Percentiles rank a stretch among this genome's conserved stretches.
These are phyloP conservation scores for Mechanitis mazaeus DNA, from an alignment of 2,888 invertebrate species.

Conservation along the genomic window DNA sequence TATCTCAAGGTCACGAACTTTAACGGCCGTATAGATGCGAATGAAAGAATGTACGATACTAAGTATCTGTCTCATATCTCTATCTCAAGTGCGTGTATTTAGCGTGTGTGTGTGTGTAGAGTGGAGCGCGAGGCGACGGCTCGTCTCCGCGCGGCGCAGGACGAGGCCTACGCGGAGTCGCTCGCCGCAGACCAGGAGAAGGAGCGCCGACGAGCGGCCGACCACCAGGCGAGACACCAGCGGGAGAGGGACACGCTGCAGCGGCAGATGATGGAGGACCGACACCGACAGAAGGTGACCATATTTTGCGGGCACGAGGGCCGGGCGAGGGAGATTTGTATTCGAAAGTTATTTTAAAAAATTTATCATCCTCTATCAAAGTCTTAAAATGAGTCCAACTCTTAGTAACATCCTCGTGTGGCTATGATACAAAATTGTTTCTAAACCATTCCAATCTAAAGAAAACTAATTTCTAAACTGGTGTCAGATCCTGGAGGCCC, in stretches of 20 bases:
- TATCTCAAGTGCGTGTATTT: too few relatives aligned
- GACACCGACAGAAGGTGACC: constrained; percentile 32
- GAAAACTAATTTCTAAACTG: too few relatives aligned
- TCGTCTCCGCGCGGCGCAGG: constrained; percentile 91
- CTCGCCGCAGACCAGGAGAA: constrained; percentile 96
- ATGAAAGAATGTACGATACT: too few relatives aligned
- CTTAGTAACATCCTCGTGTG: too few relatives aligned
- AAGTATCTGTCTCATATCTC: too few relatives aligned
- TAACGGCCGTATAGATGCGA: too few relatives aligned
- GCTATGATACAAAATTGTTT: too few relatives aligned
- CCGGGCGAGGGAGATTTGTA: too few relatives aligned
- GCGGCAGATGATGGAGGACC: constrained; percentile 43
- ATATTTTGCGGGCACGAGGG: too few relatives aligned
- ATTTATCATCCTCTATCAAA: not conserved
- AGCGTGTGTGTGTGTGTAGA: constrained; percentile 42
- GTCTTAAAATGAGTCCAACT: too few relatives aligned
- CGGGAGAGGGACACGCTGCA: constrained; percentile 34
- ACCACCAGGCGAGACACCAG: constrained; percentile 51
- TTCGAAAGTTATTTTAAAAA: not conserved
- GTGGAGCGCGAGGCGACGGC: constrained; percentile 90
- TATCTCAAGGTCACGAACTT: too few relatives aligned
- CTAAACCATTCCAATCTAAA: too few relatives aligned
- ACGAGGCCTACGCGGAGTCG: constrained; percentile 95
- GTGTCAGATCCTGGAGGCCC: constrained; percentile 78
- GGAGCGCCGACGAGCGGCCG: constrained; percentile 81